Base-by-base conservation (phyloP, 2,797 vertebrate genomes). In the Acanthornis magna region DNA sequence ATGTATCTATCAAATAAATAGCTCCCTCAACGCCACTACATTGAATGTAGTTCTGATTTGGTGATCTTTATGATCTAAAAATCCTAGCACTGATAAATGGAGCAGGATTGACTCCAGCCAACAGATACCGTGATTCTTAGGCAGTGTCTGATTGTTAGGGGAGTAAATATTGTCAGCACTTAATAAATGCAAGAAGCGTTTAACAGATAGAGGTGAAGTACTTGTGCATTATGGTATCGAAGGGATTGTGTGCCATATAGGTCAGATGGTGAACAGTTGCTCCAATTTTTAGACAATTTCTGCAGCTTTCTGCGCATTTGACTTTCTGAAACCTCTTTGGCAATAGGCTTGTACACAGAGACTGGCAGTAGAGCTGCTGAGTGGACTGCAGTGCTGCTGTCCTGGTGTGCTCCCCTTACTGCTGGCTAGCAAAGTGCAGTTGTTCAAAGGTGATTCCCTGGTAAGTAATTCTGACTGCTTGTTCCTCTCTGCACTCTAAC, bases 271-370 rank as follows among this genome's bases (percentile, higher is more conserved):
- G 42, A 84, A 25, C 9, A 61, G 22, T 23, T 78, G 12, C 15
- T 84, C 5, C 7, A 14, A 1, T 32, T 78, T 87, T 81, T 73
- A 48, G 45, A 45, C 20, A 30, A 5, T 30, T 84, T 81, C 21
- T 4, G 3, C 27, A 43, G 19, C 5, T 65, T 65, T 81, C 18
- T 62, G 32, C 62, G 38, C 22, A 19, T 63, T 60, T 74, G 47
- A 8, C 16, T 60, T 66, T 16, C 7, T 17, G 63, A 70, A 82
- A 42, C 4, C 1, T 17, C 6, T 10, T 8, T 48, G 20, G 22
- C 13, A 73, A 7, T 6, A 32, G 57, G 43, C 3, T 0, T 0
- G 2, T 42, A 29, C 20, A 5, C 9, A 32, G 65, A 16, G 42
- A 3, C 1, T 9, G 36, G 27, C 20, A 38, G 42, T 8, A 30